Base-by-base conservation (phyloP, 2,888 invertebrate genomes). In the Drosophila neotestacea region DNA sequence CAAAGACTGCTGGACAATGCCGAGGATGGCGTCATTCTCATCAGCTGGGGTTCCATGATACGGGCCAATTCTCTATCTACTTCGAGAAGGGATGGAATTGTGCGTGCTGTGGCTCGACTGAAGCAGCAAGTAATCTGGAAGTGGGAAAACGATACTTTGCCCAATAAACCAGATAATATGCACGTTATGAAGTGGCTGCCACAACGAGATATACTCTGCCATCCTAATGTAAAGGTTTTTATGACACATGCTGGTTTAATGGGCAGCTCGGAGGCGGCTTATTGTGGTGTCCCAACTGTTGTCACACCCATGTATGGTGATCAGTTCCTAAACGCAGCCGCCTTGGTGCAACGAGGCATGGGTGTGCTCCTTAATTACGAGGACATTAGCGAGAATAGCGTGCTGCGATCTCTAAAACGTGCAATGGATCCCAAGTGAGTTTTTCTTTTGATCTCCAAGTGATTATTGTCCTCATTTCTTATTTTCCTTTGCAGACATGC, bases 211-310 rank as follows among this genome's bases (percentile, higher is more conserved):
- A 94, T 96, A 70, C 92, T 96, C 48, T 95, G 96, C 94, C 96
- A 96, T 89, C 95, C 95, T 0, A 96, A 96, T 79, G 94, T 96
- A 0, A 90, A 86, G 64, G 94, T 94, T 0, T 96, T 95, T 82
- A 93, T 96, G 76, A 95, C 95, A 0, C 96, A 96, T 88, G 96
- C 95, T 0, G 96, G 96, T 0, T 94, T 96, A 83, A 93, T 96
- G 80, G 95, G 96, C 58, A 91, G 94, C 34, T 94, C 95, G 1
- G 96, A 96, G 90, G 94, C 95, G 0, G 94, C 94, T 1, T 94
- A 94, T 77, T 94, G 94, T 71, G 95, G 95, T 5, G 94, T 95
- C 7, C 95, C 96, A 0, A 93, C 95, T 60, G 90, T 96, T 7
- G 92, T 94, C 0, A 94, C 95, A 34, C 96, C 96, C 0, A 94